Percentiles rank a stretch among this genome's conserved stretches.
These are phyloP conservation scores for Triplophysa rosa DNA, from an alignment of 2,113 vertebrate species.

Conservation along the genomic window DNA sequence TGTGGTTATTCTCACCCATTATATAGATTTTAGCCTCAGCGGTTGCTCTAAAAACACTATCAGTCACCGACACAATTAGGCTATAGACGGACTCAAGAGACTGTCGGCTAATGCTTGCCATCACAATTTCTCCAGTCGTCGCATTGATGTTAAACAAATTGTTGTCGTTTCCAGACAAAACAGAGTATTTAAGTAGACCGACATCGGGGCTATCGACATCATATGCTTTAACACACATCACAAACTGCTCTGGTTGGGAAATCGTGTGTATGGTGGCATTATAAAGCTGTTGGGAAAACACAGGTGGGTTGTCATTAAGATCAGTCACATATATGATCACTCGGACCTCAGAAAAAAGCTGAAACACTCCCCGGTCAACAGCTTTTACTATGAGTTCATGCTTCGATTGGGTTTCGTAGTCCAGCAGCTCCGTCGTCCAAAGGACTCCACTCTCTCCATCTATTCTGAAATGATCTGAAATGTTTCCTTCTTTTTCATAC, in stretches of 20 bases:
- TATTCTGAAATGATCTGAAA: conserved; percentile 74
- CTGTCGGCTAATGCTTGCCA: conserved; percentile 71
- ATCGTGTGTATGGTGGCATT: conserved; percentile 78
- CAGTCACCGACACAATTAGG: conserved; percentile 79
- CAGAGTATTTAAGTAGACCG: conserved; percentile 76
- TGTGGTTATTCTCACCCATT: conserved; percentile 77
- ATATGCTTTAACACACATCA: conserved; percentile 76
- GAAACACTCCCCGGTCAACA: conserved; percentile 76
- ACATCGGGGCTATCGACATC: conserved; percentile 76
- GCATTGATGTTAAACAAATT: conserved; percentile 77
- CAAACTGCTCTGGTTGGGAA: conserved; percentile 77
- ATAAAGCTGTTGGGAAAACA: conserved; percentile 78
- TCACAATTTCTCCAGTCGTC: conserved; percentile 75
- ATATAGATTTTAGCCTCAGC: conserved; percentile 74
- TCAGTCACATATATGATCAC: conserved; percentile 76
- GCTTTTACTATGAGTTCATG: conserved; percentile 75
- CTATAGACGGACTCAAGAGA: conserved; percentile 67
- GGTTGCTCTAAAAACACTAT: conserved; percentile 81
- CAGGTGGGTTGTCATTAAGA: conserved; percentile 81
- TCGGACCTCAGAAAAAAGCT: conserved; percentile 70
- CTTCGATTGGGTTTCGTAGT: conserved; percentile 73
- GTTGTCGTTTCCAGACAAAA: conserved; percentile 79
- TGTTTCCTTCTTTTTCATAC: conserved; percentile 69
- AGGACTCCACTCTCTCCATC: conserved; percentile 77
- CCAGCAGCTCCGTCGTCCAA: conserved; percentile 70